Conservation (phyloP, 2,888 invertebrate species). For the Belgica antarctica region DNA sequence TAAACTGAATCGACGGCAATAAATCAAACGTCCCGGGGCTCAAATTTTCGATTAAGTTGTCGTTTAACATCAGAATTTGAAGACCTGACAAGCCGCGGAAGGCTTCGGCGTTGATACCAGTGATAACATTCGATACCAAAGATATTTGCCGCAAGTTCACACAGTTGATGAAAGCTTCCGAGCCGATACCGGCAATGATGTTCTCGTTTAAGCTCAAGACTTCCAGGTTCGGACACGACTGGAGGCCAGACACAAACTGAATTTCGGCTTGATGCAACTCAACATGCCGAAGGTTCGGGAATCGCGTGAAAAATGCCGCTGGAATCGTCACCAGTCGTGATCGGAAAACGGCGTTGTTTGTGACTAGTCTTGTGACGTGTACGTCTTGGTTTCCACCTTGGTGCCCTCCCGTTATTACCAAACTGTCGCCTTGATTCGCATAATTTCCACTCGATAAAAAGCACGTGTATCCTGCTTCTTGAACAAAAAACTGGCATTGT, state of each 20-base stretch:
- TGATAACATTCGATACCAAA: not conserved
- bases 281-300: not conserved
- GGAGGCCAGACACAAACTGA: not conserved
- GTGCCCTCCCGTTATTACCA: not conserved
- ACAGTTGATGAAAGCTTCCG: not conserved
- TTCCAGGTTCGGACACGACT: not conserved
- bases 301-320: not conserved
- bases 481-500: too few relatives aligned
- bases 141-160: not conserved
- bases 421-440: not conserved
- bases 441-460: not conserved
- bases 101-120: not conserved
- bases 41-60: not conserved
- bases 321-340: not conserved
- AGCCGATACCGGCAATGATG: not conserved
- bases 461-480: not conserved
- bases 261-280: not conserved
- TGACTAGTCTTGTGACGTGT: too few relatives aligned
- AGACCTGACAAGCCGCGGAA: not conserved
- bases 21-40: not conserved
- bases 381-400: not conserved
- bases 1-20: not conserved
- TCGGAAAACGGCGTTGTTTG: too few relatives aligned
- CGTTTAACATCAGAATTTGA: not conserved
- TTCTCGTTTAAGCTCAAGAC: not conserved